These are phyloP conservation scores for Siniperca knerii DNA, from an alignment of 2,113 vertebrate species.

Conservation along the genomic window DNA sequence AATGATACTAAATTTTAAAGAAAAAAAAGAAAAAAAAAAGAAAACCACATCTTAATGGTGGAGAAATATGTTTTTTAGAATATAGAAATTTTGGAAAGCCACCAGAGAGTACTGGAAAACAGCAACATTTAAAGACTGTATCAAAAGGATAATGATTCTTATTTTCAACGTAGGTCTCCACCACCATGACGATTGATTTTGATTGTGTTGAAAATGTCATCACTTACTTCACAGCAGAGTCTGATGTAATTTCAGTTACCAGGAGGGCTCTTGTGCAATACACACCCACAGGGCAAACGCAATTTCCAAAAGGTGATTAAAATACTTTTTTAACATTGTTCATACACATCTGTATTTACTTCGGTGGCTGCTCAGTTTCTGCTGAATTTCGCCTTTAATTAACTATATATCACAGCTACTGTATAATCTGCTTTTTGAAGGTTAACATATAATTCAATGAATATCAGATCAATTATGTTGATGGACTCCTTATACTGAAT, in stretches of 20 bases:
- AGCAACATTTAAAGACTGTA: background rate
- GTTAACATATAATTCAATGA: background rate
- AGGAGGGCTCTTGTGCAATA: background rate
- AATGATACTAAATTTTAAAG: background rate
- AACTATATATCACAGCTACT: background rate
- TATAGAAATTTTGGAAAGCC: background rate
- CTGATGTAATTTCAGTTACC: constrained; percentile 11
- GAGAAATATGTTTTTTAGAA: background rate
- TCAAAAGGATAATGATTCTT: background rate
- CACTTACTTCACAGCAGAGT: constrained; percentile 10
- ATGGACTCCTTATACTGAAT: background rate
- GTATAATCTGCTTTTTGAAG: background rate
- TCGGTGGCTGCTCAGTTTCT: background rate
- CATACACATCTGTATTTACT: background rate
- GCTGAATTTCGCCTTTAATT: background rate
- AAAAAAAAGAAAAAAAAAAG: background rate
- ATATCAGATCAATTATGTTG: background rate
- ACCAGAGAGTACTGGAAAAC: background rate
- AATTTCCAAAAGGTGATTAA: constrained; percentile 1
- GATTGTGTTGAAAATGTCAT: constrained; percentile 14
- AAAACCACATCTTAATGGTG: background rate
- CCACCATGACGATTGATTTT: background rate
- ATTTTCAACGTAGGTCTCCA: background rate
- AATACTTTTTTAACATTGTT: background rate
- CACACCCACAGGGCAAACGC: background rate